phyloP scores from a whole-genome alignment of 2,113 vertebrate genomes.

The Pipra filicauda region DNA sequence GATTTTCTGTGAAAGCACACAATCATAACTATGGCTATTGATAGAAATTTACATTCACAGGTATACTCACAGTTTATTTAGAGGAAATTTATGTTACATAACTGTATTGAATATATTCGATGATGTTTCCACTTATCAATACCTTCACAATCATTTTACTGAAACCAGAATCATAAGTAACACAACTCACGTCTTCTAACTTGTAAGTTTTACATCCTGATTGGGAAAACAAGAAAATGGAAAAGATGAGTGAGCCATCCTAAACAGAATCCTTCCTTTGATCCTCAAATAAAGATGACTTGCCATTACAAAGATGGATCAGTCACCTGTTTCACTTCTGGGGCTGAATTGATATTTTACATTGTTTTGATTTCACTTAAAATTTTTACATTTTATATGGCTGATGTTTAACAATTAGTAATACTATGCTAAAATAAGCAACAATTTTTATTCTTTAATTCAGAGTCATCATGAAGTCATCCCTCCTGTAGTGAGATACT shows the following conservation, averaged over 20 bases:
- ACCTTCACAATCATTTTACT: neutral
- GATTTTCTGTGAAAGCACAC: neutral
- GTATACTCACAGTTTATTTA: neutral
- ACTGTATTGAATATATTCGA: neutral
- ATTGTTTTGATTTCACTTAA: neutral
- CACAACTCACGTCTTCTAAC: neutral
- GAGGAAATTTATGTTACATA: neutral
- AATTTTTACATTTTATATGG: neutral
- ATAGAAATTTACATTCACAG: neutral
- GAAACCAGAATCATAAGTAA: neutral
- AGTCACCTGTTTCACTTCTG: neutral
- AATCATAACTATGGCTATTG: neutral
- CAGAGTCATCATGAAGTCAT: neutral
- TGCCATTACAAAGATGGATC: neutral
- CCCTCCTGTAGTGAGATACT: neutral
- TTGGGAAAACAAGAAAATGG: neutral
- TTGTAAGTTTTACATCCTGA: neutral
- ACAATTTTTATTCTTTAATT: constrained; percentile 11
- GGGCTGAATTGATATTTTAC: constrained; percentile 4
- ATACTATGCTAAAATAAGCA: neutral
- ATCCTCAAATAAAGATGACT: neutral
- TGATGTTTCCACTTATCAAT: neutral
- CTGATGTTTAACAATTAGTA: neutral
- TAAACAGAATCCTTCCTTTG: neutral
- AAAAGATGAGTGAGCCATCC: neutral